Base-by-base conservation (phyloP, 2,888 invertebrate species). In the Hanleya hanleyi region DNA sequence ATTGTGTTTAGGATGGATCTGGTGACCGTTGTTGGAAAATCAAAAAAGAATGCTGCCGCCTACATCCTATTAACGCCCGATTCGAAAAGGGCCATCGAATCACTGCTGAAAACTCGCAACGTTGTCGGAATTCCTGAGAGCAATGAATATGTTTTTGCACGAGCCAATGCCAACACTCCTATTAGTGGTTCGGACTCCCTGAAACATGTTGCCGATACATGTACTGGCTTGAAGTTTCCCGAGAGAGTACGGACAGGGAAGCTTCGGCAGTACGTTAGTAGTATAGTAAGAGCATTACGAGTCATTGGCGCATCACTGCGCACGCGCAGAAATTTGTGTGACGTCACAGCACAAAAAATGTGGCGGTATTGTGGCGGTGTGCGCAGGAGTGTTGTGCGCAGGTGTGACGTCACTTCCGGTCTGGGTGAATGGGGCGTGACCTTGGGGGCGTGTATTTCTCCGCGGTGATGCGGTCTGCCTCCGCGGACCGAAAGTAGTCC, bases 1-100 rank as follows among this genome's bases (percentile, higher is more conserved):
- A n/a, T n/a, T n/a, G n/a, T n/a, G n/a, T n/a, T n/a, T n/a, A 69
- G 69, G 36, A 69, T 69, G 69, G 69, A 69, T 49, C 57, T 69
- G 69, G 69, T 69, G n/a, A 61, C 61, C 15, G 32, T 29, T 32
- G 57, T 61, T 18, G 70, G 64, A 65, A 70, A 69, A 50, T 70
- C 70, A 5, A 35, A 41, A 33, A 70, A 70, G n/a, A 70, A 70
- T 65, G 70, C 65, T 29, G 62, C 41, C 33, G 70, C 70, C 4
- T 70, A 37, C 38, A 35, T 70, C 15, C 36, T 70, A 6, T 22
- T 70, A 38, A 47, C 70, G n/a, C 64, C 62, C 15, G 70, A 70
- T 29, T 26, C 57, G 5, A 69, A 69, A 36, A 32, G 33, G 12
- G 35, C 32, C 3, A 57, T 69, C 6, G 57, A 61, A 12, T n/a